Conservation (phyloP, 64 coral and sea anemone species). For the Trachythela sp. region DNA sequence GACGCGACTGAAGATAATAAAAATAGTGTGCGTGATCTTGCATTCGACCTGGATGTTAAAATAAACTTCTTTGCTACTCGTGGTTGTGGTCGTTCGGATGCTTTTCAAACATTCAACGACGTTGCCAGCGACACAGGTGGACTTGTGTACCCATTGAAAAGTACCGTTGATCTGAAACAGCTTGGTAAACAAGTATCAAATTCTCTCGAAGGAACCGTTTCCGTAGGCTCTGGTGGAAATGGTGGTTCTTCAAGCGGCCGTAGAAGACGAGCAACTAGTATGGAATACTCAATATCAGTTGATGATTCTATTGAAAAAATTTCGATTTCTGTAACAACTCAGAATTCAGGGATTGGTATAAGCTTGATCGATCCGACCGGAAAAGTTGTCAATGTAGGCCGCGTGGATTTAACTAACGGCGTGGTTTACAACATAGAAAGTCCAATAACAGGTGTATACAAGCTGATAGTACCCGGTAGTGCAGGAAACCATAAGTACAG, state of each 20-base stretch:
- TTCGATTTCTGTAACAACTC: slow-evolving; percentile 50
- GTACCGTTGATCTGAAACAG: slow-evolving; percentile 20
- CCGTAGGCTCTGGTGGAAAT: neutral
- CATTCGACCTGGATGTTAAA: neutral
- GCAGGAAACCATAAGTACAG: slow-evolving; percentile 47
- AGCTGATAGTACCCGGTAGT: neutral
- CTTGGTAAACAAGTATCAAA: slow-evolving; percentile 1
- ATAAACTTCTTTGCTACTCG: slow-evolving; percentile 46
- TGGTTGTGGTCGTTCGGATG: neutral
- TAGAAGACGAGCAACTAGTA: slow-evolving; percentile 15
- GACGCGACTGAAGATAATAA: slow-evolving; percentile 10
- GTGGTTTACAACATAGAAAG: slow-evolving; percentile 56
- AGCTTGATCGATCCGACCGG: slow-evolving; percentile 48
- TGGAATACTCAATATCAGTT: slow-evolving; percentile 34
- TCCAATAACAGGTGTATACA: slow-evolving; percentile 57
- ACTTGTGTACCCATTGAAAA: slow-evolving; percentile 41
- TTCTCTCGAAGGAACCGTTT: neutral
- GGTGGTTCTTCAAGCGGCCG: neutral
- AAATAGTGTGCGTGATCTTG: neutral
- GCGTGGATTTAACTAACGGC: slow-evolving; percentile 20
- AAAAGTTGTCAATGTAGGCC: neutral
- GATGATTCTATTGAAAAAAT: slow-evolving; percentile 59
- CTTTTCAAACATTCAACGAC: slow-evolving; percentile 40
- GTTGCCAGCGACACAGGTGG: slow-evolving; percentile 59
- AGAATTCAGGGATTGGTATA: slow-evolving; percentile 19